Conservation (phyloP, 2,797 vertebrate genomes). For the Pangasius krempfi region DNA sequence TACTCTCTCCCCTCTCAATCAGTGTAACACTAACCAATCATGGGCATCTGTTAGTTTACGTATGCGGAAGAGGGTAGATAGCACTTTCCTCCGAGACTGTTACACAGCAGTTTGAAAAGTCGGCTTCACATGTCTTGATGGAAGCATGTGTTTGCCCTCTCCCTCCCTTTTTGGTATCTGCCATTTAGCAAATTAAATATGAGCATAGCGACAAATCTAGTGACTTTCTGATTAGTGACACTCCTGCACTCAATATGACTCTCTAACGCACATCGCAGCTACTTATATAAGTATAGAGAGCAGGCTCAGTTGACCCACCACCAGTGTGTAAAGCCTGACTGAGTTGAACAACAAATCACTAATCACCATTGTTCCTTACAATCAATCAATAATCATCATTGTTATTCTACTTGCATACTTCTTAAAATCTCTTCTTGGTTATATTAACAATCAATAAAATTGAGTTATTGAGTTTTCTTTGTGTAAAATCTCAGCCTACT, state of each 20-base stretch:
- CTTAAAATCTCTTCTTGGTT: too few relatives aligned
- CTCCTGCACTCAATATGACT: neutral
- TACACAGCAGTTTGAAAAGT: neutral
- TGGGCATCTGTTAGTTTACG: neutral
- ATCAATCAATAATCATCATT: neutral
- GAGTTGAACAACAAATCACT: neutral
- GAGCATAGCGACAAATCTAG: neutral
- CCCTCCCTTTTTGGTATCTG: neutral
- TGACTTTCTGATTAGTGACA: neutral
- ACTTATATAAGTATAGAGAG: neutral
- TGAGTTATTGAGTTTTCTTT: too few relatives aligned
- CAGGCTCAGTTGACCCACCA: neutral
- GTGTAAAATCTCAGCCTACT: too few relatives aligned
- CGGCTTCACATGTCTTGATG: neutral
- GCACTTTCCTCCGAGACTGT: neutral
- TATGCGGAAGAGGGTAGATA: neutral
- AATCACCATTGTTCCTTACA: neutral
- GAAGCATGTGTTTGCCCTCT: neutral
- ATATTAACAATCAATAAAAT: too few relatives aligned
- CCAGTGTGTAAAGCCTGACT: neutral
- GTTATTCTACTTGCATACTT: neutral
- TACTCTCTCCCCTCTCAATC: neutral
- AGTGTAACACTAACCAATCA: neutral
- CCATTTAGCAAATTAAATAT: neutral
- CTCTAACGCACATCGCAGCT: neutral